These are phyloP conservation scores for Sebastes paucispinis DNA, from an alignment of 2,797 vertebrate genomes.

Conservation along the genomic window DNA sequence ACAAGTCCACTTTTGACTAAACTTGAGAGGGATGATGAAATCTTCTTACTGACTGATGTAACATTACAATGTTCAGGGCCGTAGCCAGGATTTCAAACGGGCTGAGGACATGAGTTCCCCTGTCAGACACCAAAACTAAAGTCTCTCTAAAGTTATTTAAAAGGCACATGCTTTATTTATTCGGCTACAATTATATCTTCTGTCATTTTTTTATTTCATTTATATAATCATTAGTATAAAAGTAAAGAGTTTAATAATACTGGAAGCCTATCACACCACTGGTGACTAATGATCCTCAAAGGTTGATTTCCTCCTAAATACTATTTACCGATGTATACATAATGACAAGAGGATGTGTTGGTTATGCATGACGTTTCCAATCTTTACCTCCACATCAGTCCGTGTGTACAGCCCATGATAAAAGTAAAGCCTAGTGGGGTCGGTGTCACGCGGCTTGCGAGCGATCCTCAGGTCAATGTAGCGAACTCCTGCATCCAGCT, in stretches of 20 bases:
- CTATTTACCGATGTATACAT: background rate
- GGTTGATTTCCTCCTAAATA: background rate
- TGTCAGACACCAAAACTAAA: background rate
- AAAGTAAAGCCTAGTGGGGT: conserved; percentile 59
- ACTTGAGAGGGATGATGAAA: background rate
- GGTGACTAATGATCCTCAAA: background rate
- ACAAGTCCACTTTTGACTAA: background rate
- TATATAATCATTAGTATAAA: background rate
- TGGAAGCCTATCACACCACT: no score
- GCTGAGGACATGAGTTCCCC: background rate
- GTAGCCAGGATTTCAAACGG: background rate
- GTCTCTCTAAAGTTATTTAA: background rate
- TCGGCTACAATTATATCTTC: background rate
- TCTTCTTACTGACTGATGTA: background rate
- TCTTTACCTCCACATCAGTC: conserved; percentile 67
- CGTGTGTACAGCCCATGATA: conserved; percentile 62
- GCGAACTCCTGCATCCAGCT: conserved; percentile 65
- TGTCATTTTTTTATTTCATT: background rate
- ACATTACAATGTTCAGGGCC: background rate
- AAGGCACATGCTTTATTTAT: background rate
- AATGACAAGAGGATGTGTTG: background rate
- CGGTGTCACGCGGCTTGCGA: conserved; percentile 40
- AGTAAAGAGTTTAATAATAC: background rate
- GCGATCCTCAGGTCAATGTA: conserved; percentile 70
- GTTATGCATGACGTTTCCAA: background rate